Conservation (phyloP, 2,797 vertebrate genomes). For the Tiaroga cobitis region DNA sequence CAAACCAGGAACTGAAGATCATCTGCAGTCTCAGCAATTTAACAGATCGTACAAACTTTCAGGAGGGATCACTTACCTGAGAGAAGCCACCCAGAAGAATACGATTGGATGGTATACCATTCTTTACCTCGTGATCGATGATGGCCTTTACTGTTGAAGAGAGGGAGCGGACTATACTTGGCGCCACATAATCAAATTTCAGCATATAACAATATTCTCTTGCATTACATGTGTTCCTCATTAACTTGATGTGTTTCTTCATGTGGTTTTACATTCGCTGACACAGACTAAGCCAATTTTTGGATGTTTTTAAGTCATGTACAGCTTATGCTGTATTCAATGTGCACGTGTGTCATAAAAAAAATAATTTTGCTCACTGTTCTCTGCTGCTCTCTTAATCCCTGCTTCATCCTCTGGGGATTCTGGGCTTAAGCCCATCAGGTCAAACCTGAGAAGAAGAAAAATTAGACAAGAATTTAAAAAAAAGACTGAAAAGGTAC, state of each 20-base stretch:
- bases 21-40: not conserved
- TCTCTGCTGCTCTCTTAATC: slow-evolving; percentile 96
- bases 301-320: not conserved
- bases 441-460: slow-evolving; percentile 86
- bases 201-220: not conserved
- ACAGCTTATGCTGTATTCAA: not conserved
- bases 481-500: not conserved
- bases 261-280: not conserved
- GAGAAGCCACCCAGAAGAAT: slow-evolving; percentile 97
- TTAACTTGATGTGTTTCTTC: not conserved
- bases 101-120: slow-evolving; percentile 92
- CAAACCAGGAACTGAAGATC: not conserved
- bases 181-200: slow-evolving; percentile 13
- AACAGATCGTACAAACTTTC: not conserved
- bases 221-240: not conserved
- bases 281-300: not conserved
- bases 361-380: slow-evolving; percentile 82
- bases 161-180: slow-evolving; percentile 14
- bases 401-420: slow-evolving; percentile 93
- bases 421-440: slow-evolving; percentile 91
- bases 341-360: not conserved
- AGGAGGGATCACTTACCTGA: slow-evolving; percentile 81
- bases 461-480: not conserved
- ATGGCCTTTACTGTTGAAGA: slow-evolving; percentile 88
- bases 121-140: slow-evolving; percentile 95